These are phyloP conservation scores for Anarrhichthys ocellatus DNA, from an alignment of 2,113 vertebrate genomes.

Conservation along the genomic window DNA sequence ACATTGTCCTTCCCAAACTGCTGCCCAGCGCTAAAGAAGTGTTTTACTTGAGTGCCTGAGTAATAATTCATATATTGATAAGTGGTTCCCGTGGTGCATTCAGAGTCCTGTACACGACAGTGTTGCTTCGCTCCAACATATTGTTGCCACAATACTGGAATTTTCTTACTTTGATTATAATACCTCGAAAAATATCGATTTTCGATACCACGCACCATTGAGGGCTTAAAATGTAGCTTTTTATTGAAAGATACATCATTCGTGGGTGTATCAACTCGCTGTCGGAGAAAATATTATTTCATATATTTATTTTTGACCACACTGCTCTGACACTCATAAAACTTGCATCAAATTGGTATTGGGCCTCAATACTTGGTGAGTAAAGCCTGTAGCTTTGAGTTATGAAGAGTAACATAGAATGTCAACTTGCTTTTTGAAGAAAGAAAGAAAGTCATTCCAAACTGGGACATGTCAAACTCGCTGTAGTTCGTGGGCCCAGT, in stretches of 20 bases:
- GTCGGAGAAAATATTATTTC: not conserved
- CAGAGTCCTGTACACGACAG: not conserved
- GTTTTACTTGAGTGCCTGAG: not conserved
- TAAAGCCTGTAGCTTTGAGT: not conserved
- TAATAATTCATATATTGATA: not conserved
- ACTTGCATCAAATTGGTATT: no score
- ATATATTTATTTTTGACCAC: no score
- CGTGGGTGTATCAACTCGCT: not conserved
- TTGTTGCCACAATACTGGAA: no score
- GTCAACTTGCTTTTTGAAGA: no score
- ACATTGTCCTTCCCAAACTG: no score
- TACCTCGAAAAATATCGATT: not conserved
- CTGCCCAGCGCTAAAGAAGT: not conserved
- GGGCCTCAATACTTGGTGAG: no score
- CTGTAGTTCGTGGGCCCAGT: no score
- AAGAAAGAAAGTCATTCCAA: not conserved
- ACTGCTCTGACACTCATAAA: not conserved
- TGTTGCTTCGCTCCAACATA: not conserved
- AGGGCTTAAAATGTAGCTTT: no score
- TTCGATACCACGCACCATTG: no score
- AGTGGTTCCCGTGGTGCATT: not conserved
- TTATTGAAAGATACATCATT: no score
- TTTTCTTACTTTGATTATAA: no score
- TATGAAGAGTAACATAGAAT: not conserved
- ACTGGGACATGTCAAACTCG: not conserved